Conservation (phyloP, 2,888 invertebrate species). For the Poecilus cupreus region DNA sequence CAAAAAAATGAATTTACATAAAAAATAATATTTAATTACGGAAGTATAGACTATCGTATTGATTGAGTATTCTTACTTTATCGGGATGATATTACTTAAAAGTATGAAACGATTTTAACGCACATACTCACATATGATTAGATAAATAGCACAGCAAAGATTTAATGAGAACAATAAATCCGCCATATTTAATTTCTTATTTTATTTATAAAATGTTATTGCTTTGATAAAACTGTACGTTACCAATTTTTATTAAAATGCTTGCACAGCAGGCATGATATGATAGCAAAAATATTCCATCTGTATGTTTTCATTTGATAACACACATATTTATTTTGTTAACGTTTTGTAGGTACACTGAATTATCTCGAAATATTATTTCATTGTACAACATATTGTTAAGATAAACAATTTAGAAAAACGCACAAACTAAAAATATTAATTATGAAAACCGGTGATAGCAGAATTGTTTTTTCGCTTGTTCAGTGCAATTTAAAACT, state of each 20-base stretch:
- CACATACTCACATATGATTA: neutral
- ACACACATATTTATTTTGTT: neutral
- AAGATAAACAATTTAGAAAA: neutral
- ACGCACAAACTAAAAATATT: neutral
- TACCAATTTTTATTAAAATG: neutral
- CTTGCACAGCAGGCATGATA: conserved; percentile 4
- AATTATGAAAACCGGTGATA: neutral
- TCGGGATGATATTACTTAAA: neutral
- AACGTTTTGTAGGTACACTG: neutral
- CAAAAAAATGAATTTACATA: conserved; percentile 38
- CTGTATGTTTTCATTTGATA: neutral
- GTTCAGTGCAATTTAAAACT: neutral
- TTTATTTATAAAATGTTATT: neutral
- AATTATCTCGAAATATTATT: no score
- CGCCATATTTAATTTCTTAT: neutral
- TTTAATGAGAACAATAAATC: neutral
- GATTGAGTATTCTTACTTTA: neutral
- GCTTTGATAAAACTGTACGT: neutral
- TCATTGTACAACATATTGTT: no score
- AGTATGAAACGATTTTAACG: neutral
- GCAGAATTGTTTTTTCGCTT: no score
- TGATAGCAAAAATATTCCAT: conserved; percentile 14
- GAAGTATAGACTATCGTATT: conserved; percentile 5
- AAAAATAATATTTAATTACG: conserved; percentile 47
- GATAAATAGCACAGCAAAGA: neutral